phyloP scores from a whole-genome alignment of 2,113 vertebrate genomes.

The Micronycteris hirsuta region DNA sequence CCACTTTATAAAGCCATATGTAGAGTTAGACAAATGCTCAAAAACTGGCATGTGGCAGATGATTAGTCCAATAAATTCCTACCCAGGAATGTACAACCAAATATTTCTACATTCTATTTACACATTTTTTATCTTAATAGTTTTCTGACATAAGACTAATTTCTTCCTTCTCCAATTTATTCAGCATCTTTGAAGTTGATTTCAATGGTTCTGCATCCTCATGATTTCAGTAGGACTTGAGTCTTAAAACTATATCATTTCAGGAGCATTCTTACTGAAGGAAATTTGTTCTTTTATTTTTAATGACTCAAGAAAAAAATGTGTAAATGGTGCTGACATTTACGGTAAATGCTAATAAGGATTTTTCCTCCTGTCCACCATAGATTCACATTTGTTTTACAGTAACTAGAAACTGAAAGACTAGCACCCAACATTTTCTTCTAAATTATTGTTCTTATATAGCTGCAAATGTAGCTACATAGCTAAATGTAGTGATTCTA shows the following conservation, averaged over 20 bases:
- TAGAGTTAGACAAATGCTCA: background rate
- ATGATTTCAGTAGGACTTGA: background rate
- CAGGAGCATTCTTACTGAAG: background rate
- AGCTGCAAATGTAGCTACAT: background rate
- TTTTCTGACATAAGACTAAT: background rate
- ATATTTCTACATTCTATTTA: constrained; percentile 16
- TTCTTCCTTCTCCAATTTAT: background rate
- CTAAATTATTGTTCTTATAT: constrained; percentile 25
- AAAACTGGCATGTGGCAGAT: background rate
- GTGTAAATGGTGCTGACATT: constrained; percentile 35
- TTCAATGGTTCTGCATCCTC: background rate
- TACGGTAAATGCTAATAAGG: background rate
- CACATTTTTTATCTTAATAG: background rate
- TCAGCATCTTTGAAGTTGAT: constrained; percentile 12
- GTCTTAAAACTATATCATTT: background rate
- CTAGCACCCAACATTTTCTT: background rate
- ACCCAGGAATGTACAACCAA: background rate
- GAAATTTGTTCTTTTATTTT: background rate
- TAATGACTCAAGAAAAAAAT: constrained; percentile 17
- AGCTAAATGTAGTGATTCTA: background rate
- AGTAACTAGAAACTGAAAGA: background rate
- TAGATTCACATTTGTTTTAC: background rate
- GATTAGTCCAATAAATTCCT: background rate
- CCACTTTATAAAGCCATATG: constrained; percentile 9
- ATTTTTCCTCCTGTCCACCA: background rate